A percentile compares a stretch with the other conserved stretches of the same genome.
These are phyloP conservation scores for Incurvaria masculella DNA, from an alignment of 2,888 invertebrate genomes.

Conservation along the genomic window DNA sequence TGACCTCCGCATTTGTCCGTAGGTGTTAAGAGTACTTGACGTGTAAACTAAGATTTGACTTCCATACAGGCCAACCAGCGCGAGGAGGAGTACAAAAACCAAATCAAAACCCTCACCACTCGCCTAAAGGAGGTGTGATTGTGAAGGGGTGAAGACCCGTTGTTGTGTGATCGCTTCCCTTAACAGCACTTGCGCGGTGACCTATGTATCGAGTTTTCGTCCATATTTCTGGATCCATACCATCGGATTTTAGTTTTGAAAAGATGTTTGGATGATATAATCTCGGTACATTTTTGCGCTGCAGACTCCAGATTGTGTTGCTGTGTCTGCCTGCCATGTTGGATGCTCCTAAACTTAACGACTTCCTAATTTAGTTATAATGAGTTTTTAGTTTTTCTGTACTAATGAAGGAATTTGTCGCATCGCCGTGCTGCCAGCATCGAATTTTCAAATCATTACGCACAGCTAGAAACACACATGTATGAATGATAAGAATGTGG, in stretches of 20 bases:
- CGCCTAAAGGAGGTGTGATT: slow-evolving; percentile 97
- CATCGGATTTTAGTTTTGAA: no score
- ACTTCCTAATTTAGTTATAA: slow-evolving; percentile 4
- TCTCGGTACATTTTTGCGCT: background rate
- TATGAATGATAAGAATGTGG: no score
- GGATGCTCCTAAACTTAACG: slow-evolving; percentile 17
- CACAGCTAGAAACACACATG: no score
- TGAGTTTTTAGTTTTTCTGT: slow-evolving; percentile 10
- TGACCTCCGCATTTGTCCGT: no score
- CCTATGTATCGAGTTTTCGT: no score
- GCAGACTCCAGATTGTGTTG: background rate
- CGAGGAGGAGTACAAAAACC: slow-evolving; percentile 99
- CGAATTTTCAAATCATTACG: no score
- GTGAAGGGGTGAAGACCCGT: slow-evolving; percentile 30
- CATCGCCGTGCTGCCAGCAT: no score
- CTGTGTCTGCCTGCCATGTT: slow-evolving; percentile 6
- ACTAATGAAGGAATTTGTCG: no score
- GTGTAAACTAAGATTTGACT: slow-evolving; percentile 18
- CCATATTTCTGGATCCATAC: no score
- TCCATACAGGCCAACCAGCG: slow-evolving; percentile 92
- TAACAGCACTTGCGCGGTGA: slow-evolving; percentile 31
- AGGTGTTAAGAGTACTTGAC: no score
- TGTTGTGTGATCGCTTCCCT: slow-evolving; percentile 36
- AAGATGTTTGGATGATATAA: background rate
- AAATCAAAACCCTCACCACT: slow-evolving; percentile 98